Evolutionary conservation across 2,888 invertebrate genomes (phyloP).

Genomic region (Drosophila atripex): DNA sequence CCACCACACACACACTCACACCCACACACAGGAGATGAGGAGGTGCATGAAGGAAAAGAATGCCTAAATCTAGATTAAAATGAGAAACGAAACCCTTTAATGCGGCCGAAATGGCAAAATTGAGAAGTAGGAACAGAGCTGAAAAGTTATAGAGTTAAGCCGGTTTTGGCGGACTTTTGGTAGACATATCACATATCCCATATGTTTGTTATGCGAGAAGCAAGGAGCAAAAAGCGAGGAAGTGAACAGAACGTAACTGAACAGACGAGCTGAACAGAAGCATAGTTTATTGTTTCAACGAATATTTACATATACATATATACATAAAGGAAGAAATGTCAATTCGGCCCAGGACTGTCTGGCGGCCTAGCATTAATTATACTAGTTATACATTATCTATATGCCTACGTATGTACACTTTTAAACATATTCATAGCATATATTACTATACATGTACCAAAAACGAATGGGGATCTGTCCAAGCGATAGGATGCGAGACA

Average conservation of each 20-base stretch:
- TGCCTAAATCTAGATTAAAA: not conserved
- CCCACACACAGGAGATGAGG: constrained; percentile 16
- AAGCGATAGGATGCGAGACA: not conserved
- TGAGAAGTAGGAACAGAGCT: not conserved
- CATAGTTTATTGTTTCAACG: constrained; percentile 50
- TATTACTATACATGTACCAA: constrained; percentile 31
- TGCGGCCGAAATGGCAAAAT: not conserved
- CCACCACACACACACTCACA: constrained; percentile 5
- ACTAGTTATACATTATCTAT: constrained; percentile 48
- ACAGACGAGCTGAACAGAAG: not conserved
- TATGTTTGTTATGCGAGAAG: constrained; percentile 31
- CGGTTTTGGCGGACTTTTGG: constrained; percentile 20
- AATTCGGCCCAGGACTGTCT: constrained; percentile 39
- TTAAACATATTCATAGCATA: constrained; percentile 18
- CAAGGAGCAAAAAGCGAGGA: not conserved
- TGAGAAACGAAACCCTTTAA: not conserved
- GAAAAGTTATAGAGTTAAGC: constrained; percentile 1
- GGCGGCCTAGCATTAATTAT: constrained; percentile 64
- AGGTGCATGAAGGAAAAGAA: not conserved
- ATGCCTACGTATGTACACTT: constrained; percentile 39
- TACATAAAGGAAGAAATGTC: constrained; percentile 46
- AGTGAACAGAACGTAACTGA: not conserved
- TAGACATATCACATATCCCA: constrained; percentile 40
- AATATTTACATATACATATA: constrained; percentile 49
- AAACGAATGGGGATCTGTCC: constrained; percentile 6